Evolutionary conservation across 2,113 vertebrate species (phyloP).

Genomic region (Gallinago paraguaiae): DNA sequence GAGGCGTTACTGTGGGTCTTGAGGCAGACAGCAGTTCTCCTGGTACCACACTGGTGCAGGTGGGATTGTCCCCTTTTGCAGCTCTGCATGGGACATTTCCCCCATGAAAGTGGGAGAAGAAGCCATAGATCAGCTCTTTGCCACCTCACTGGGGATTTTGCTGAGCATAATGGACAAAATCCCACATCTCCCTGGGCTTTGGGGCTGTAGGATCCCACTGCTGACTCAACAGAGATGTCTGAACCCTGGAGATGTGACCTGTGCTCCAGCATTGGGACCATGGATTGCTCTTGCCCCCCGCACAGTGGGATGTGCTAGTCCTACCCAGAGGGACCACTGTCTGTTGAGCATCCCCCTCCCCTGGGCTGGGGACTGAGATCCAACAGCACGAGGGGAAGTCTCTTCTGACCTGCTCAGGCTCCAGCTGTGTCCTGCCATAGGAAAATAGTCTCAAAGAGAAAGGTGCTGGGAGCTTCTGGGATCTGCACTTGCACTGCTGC

Average conservation of each 20-base stretch:
- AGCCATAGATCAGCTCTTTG: background rate
- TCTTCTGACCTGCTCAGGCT: background rate
- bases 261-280: background rate
- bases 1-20: background rate
- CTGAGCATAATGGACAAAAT: background rate
- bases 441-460: background rate
- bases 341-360: background rate
- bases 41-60: background rate
- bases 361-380: background rate
- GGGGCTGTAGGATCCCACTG: background rate
- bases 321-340: background rate
- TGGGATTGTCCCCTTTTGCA: background rate
- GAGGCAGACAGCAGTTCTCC: background rate
- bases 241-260: background rate
- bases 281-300: background rate
- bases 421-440: background rate
- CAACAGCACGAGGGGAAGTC: fast-evolving
- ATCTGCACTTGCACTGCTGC: background rate
- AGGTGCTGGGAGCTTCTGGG: background rate
- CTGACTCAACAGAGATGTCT: background rate
- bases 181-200: fast-evolving
- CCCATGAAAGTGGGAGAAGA: background rate
- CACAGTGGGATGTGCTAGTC: fast-evolving
- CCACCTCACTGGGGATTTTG: background rate
- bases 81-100: background rate